Evolutionary conservation across 2,888 invertebrate species (phyloP).

Genomic region (Hemaris fuciformis): DNA sequence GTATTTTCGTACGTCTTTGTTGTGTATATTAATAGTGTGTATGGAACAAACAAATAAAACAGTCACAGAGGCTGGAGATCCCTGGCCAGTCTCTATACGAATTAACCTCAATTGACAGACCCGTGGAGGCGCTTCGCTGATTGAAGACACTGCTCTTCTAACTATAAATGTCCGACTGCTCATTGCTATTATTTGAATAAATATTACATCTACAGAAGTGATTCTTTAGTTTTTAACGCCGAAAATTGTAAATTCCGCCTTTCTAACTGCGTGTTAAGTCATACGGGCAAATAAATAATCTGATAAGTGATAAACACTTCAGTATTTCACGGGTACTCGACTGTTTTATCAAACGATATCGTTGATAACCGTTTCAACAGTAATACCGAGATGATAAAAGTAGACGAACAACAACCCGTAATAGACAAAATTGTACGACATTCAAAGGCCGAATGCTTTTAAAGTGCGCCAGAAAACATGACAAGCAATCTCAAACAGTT

Average conservation of each 20-base stretch:
- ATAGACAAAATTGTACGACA: neutral
- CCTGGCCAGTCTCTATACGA: conserved; percentile 74
- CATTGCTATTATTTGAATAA: conserved; percentile 56
- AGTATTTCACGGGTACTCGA: neutral
- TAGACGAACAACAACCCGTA: neutral
- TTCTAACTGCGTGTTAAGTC: neutral
- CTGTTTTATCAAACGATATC: neutral
- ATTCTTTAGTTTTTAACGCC: neutral
- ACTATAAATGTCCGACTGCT: conserved; percentile 51
- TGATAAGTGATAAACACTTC: neutral
- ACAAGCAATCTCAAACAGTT: conserved; percentile 19
- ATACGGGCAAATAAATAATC: neutral
- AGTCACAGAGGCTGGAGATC: conserved; percentile 69
- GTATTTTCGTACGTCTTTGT: neutral
- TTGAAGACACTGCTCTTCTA: conserved; percentile 66
- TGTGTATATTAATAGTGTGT: conserved; percentile 26
- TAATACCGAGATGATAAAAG: neutral
- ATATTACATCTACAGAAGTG: conserved; percentile 14
- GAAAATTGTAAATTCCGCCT: neutral
- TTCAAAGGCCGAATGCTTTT: neutral
- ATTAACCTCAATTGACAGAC: conserved; percentile 80
- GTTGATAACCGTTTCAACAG: neutral
- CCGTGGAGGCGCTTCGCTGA: conserved; percentile 77
- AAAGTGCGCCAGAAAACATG: conserved; percentile 3
- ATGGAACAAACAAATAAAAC: conserved; percentile 76